Percentiles rank a stretch among this genome's conserved stretches.
Conservation (phyloP, 1,140 invertebrate genomes). For the Phortica variegata region DNA sequence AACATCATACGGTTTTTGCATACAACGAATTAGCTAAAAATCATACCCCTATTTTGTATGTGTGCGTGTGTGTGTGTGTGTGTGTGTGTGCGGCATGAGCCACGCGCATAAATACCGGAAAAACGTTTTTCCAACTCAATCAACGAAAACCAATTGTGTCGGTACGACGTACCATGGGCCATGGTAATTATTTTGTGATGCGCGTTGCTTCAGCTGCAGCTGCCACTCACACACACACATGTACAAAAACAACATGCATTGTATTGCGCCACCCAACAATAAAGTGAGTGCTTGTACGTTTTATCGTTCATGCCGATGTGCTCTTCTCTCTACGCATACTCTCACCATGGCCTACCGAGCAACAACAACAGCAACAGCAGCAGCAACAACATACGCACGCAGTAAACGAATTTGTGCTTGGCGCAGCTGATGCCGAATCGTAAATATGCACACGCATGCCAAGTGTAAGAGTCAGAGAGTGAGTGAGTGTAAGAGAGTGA, state of each 20-base stretch:
- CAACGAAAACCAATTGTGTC: conserved; percentile 24
- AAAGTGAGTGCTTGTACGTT: too few relatives aligned
- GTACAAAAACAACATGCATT: conserved; percentile 3
- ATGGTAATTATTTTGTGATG: conserved; percentile 54
- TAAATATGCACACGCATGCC: conserved; percentile 54
- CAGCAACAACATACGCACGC: neutral
- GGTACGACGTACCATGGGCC: conserved; percentile 16
- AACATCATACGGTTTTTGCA: too few relatives aligned
- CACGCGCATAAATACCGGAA: conserved; percentile 35
- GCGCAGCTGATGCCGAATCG: conserved; percentile 52
- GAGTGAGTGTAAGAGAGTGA: conserved; percentile 17
- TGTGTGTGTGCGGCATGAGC: too few relatives aligned
- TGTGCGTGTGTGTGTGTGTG: too few relatives aligned
- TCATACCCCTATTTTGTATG: conserved; percentile 25
- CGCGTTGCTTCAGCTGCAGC: conserved; percentile 14
- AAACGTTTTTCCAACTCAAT: conserved; percentile 49
- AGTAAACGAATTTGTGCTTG: conserved; percentile 43
- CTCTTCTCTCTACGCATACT: too few relatives aligned
- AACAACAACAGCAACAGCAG: neutral
- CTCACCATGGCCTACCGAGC: too few relatives aligned
- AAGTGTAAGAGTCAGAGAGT: conserved; percentile 15
- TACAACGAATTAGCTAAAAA: conserved; percentile 48
- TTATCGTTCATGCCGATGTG: too few relatives aligned
- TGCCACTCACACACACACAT: neutral
- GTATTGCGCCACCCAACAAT: neutral